phyloP scores from a whole-genome alignment of 2,113 vertebrate genomes.

The Numenius arquata region DNA sequence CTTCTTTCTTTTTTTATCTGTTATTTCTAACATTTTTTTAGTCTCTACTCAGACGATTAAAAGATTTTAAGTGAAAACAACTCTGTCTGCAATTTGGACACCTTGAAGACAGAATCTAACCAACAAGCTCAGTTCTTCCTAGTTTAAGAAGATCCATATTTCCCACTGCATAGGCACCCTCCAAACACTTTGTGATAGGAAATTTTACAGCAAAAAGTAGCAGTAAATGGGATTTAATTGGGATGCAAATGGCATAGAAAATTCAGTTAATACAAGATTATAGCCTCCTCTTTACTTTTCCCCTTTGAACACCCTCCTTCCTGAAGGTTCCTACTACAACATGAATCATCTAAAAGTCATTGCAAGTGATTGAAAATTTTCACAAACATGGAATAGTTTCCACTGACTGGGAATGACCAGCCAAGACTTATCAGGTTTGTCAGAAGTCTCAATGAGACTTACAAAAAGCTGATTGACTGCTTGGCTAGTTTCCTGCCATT shows the following conservation, averaged over 20 bases:
- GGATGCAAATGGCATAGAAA: background rate
- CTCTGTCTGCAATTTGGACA: background rate
- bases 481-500: background rate
- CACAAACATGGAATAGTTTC: background rate
- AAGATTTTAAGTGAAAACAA: background rate
- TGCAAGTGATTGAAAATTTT: background rate
- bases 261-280: background rate
- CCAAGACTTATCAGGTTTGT: background rate
- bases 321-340: background rate
- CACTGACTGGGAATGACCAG: background rate
- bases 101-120: background rate
- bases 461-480: background rate
- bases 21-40: background rate
- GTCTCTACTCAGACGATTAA: background rate
- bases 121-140: background rate
- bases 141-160: background rate
- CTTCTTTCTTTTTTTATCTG: background rate
- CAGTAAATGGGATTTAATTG: background rate
- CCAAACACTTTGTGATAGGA: background rate
- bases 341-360: background rate
- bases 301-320: background rate
- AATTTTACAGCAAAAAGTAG: background rate
- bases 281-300: background rate
- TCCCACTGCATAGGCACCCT: background rate
- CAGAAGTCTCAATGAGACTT: background rate